Base-by-base conservation (phyloP, 1,140 invertebrate species). In the Macrosteles quadrilineatus region DNA sequence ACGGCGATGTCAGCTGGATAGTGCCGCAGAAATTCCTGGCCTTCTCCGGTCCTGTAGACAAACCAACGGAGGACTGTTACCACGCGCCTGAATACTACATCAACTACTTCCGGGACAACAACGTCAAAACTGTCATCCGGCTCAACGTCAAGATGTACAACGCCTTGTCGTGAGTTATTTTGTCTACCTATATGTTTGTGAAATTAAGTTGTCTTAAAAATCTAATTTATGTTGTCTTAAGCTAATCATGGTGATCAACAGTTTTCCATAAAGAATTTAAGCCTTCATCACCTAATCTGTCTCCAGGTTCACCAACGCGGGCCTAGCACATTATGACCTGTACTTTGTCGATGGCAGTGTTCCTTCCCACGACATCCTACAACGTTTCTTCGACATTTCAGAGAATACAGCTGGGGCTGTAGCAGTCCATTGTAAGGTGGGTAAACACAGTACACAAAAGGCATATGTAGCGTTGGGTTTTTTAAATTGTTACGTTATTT, bases 1-100 rank as follows among this genome's bases (percentile, higher is more conserved):
- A 98, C 82, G 98, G 98, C 25, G 98, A 99, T 81, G 88, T 99
- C 67, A 99, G 98, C 84, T 99, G 98, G 98, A 97, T 99, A 76
- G 86, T 99, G 40, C 98, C 98, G 4, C 89, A 91, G 67, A 99
- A 99, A 83, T 97, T 98, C 83, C 87, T 99, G 67, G 98, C 97
- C 11, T 99, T 99, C 82, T 98, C 96, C 82, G 97, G 97, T 0
- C 98, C 98, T 9, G 95, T 98, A 76, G 77, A 87, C 80, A 79
- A 84, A 83, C 70, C 82, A 86, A 77, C 85, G 83, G 82, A 85
- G 82, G 72, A 87, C 83, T 78, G 93, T 1, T 84, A 96, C 62
- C 97, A 99, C 85, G 87, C 95, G 36, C 97, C 98, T 3, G 95
- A 98, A 78, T 91, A 91, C 31, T 99, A 99, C 83, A 96, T 98